phyloP scores from a whole-genome alignment of 2,797 vertebrate species.

The Sphaeramia orbicularis region DNA sequence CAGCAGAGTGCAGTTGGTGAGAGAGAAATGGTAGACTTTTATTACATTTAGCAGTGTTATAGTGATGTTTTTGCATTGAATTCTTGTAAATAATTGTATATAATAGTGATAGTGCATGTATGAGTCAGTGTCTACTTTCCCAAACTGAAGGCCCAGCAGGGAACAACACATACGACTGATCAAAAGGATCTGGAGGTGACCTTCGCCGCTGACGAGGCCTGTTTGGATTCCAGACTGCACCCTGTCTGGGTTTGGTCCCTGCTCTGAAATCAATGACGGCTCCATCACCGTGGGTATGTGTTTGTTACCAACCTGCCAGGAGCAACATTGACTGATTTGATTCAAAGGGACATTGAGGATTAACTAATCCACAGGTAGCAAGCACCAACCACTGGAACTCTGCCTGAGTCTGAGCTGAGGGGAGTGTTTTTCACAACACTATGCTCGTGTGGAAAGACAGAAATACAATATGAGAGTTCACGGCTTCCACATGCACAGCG shows the following conservation, averaged over 20 bases:
- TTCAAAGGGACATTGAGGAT: slow-evolving; percentile 76
- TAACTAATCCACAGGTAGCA: slow-evolving; percentile 66
- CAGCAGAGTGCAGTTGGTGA: too few relatives aligned
- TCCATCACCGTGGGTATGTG: slow-evolving; percentile 27
- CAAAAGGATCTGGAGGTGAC: slow-evolving; percentile 62
- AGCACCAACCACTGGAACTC: slow-evolving; percentile 54
- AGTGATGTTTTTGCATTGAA: too few relatives aligned
- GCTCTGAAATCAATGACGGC: slow-evolving; percentile 68
- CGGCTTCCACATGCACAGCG: slow-evolving; percentile 6
- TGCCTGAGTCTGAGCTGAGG: slow-evolving; percentile 25
- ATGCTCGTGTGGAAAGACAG: slow-evolving; percentile 3
- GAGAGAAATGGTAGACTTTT: too few relatives aligned
- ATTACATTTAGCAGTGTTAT: too few relatives aligned
- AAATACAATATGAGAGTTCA: neutral
- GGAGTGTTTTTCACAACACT: slow-evolving; percentile 8
- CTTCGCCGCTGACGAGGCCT: slow-evolving; percentile 52
- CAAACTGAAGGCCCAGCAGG: neutral
- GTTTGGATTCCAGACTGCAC: slow-evolving; percentile 59
- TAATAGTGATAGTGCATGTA: too few relatives aligned
- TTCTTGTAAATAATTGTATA: too few relatives aligned
- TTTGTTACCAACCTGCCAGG: slow-evolving; percentile 49
- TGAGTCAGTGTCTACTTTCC: too few relatives aligned
- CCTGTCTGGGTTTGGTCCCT: slow-evolving; percentile 47
- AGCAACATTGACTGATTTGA: slow-evolving; percentile 73
- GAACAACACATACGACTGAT: slow-evolving; percentile 35